These are phyloP conservation scores for Pseudeuparius sepicola DNA, from an alignment of 2,888 invertebrate genomes.

Conservation along the genomic window DNA sequence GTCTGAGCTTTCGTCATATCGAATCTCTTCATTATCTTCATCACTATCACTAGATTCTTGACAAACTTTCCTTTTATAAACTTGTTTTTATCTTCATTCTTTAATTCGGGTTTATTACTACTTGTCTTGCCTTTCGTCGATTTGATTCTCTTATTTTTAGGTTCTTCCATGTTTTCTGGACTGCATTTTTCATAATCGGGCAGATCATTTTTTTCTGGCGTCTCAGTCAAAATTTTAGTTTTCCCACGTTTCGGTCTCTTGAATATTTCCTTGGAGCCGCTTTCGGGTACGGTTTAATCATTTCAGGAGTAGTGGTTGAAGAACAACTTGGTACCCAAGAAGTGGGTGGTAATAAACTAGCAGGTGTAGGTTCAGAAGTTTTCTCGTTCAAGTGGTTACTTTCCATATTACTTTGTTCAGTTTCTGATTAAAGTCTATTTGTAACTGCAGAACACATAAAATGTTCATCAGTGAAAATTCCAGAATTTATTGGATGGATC, in stretches of 20 bases:
- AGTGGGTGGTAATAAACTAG: too few relatives aligned
- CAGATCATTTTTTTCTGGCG: neutral
- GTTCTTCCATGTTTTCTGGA: neutral
- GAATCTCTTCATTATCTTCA: too few relatives aligned
- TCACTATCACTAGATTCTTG: neutral
- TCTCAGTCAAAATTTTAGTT: constrained; percentile 1
- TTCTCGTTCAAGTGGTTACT: too few relatives aligned
- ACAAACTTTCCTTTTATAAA: neutral
- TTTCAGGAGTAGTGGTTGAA: neutral
- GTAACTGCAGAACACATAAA: constrained; percentile 24
- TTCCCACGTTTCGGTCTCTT: too few relatives aligned
- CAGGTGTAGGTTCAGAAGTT: too few relatives aligned
- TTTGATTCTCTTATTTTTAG: too few relatives aligned
- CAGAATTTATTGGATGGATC: constrained; percentile 27
- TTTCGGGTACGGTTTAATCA: constrained; percentile 2
- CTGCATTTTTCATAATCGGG: neutral
- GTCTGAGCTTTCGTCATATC: too few relatives aligned
- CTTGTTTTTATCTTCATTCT: constrained; percentile 1
- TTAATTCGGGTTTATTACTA: too few relatives aligned
- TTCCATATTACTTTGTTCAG: too few relatives aligned
- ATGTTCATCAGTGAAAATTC: constrained; percentile 26
- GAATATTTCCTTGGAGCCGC: too few relatives aligned
- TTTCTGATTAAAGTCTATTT: constrained; percentile 15
- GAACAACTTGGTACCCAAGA: neutral
- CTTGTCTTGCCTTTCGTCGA: too few relatives aligned